Base-by-base conservation (phyloP, 1,140 invertebrate species). In the Gryon sp. region DNA sequence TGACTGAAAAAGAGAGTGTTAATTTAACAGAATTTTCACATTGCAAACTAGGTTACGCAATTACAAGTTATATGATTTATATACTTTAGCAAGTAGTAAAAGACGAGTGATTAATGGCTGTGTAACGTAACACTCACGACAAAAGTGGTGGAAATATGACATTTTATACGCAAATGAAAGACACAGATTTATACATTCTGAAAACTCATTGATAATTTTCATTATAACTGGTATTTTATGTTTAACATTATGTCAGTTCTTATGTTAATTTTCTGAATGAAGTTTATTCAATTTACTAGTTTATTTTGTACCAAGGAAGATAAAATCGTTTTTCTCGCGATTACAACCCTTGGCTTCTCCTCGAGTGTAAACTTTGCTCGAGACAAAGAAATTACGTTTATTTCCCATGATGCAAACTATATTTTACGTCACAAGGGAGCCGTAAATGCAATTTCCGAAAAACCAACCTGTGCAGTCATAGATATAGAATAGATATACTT, bases 11-110 rank as follows among this genome's bases (percentile, higher is more conserved):
- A 57, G 45, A 15, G 16, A 15, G 26, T 18, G 32, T 69, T 69
- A 69, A 69, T 59, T 69, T 59, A 69, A 59, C 45, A 30, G 20
- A 69, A 48, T 59, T 53, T 66, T 45, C 45, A 52, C 45, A 59
- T 59, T 59, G 50, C 52, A 69, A 69, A 69, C 52, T 69, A 19
- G 41, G 55, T 69, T 69, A 50, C 45, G 59, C 53, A 57, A 68
- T 68, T 57, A 55, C 26, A 57, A 43, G 63, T 68, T 38, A 68
- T 52, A 40, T 68, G 52, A 68, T 68, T 68, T 57, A 68, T 68
- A 48, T 22, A 66, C 48, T 66, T 55, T 55, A 19, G 50, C 40
- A 53, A 46, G 62, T 11, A 36, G 62, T 11, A 36, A 30, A 38
- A 45, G 62, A 28, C 19, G 30, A 30, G 30, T 55, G 62, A 69